phyloP scores from a whole-genome alignment of 2,797 vertebrate genomes.

The Spinus olivaceus region DNA sequence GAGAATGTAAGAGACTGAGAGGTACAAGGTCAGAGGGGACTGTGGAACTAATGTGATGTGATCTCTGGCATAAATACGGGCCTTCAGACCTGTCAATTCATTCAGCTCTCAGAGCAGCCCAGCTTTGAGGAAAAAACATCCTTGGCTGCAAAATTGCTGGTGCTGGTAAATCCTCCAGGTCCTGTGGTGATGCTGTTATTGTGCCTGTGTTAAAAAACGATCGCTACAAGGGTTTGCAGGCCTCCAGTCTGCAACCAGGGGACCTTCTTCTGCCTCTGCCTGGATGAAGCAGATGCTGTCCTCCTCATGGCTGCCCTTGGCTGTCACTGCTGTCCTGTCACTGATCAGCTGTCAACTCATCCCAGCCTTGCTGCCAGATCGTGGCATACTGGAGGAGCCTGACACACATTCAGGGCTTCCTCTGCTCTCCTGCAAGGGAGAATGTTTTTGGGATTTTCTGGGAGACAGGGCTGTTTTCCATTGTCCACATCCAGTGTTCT shows the following conservation, averaged over 20 bases:
- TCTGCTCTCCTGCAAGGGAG: background rate
- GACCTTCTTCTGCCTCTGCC: background rate
- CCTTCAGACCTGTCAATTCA: background rate
- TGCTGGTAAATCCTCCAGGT: background rate
- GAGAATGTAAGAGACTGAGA: background rate
- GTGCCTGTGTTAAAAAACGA: background rate
- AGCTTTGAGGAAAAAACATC: background rate
- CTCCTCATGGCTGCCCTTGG: background rate
- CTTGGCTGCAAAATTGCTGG: background rate
- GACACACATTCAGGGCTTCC: background rate
- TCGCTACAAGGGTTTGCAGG: fast-evolving
- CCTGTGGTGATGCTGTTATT: background rate
- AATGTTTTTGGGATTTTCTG: background rate
- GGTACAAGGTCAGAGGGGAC: slow-evolving; percentile 17
- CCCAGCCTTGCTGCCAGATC: background rate
- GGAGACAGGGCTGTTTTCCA: background rate
- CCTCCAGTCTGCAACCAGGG: background rate
- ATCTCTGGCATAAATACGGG: background rate
- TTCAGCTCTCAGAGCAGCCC: background rate
- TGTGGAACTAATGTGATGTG: background rate
- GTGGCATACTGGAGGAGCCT: background rate
- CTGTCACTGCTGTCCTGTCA: background rate
- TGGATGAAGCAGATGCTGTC: background rate
- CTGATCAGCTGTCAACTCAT: background rate
- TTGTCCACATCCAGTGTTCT: background rate